Percentiles rank a stretch among this genome's conserved stretches.
These are phyloP conservation scores for Actinia tenebrosa DNA, from an alignment of 64 coral and sea anemone genomes.

Conservation along the genomic window DNA sequence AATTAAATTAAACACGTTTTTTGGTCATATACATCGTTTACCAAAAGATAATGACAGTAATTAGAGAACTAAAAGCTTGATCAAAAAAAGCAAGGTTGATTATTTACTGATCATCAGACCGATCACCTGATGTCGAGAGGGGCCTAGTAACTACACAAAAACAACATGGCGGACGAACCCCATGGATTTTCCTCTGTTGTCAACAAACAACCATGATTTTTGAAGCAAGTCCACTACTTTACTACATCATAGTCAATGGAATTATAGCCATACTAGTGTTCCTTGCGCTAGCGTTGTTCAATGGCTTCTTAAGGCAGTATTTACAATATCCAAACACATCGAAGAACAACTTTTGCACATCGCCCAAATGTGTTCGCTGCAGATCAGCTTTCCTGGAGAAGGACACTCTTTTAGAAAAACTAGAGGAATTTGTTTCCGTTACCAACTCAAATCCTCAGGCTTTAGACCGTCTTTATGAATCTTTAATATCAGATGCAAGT, in stretches of 20 bases:
- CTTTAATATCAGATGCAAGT: background rate
- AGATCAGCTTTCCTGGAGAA: background rate
- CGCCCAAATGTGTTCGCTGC: slow-evolving; percentile 75
- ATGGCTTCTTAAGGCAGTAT: slow-evolving; percentile 18
- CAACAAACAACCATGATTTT: background rate
- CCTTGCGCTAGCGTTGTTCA: slow-evolving; percentile 15
- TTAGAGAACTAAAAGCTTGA: no score
- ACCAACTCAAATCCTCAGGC: background rate
- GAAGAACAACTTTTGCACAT: slow-evolving; percentile 50
- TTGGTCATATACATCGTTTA: no score
- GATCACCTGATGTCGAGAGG: background rate
- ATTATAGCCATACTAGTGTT: slow-evolving; percentile 43
- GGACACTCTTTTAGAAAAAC: slow-evolving; percentile 30
- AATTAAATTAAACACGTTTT: background rate
- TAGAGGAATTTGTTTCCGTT: slow-evolving; percentile 37
- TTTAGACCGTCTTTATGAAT: slow-evolving; percentile 52
- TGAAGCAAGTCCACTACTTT: background rate
- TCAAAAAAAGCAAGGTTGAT: no score
- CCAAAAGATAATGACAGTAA: no score
- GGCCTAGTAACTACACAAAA: background rate
- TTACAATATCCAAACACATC: background rate
- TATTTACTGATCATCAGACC: background rate
- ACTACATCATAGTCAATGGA: slow-evolving; percentile 25
- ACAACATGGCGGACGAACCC: background rate
- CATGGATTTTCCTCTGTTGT: background rate